Conservation (phyloP, 2,113 vertebrate species). For the Lichenostomus cassidix region DNA sequence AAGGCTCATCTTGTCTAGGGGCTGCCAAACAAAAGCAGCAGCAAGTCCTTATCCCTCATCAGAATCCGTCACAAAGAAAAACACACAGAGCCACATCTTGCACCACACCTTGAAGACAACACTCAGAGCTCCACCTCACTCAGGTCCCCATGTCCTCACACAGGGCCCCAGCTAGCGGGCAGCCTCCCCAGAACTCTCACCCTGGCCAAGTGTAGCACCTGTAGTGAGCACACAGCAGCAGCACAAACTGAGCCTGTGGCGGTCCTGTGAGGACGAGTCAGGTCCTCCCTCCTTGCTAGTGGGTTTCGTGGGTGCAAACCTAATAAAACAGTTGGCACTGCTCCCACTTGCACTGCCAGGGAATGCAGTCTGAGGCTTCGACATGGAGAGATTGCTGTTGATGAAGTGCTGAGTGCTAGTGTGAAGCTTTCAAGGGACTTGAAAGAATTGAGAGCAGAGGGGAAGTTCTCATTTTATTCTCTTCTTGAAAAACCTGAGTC, state of each 20-base stretch:
- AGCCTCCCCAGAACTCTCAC: neutral
- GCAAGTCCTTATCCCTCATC: neutral
- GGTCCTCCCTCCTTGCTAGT: neutral
- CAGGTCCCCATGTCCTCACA: neutral
- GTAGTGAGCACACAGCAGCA: fast-evolving
- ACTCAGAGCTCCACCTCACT: neutral
- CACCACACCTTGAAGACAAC: neutral
- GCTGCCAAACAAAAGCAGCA: neutral
- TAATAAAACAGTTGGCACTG: conserved; percentile 4
- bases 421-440: conserved; percentile 33
- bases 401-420: conserved; percentile 9
- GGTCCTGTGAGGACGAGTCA: neutral
- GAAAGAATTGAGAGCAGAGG: neutral
- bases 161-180: fast-evolving
- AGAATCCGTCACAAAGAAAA: neutral
- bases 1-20: neutral
- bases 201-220: fast-evolving
- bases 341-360: neutral
- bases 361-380: conserved; percentile 12
- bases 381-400: neutral
- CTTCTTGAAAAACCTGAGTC: neutral
- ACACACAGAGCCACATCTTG: neutral
- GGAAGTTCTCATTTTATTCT: neutral
- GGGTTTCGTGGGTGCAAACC: conserved; percentile 19
- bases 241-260: fast-evolving